Conservation (phyloP, 1,140 invertebrate species). For the Calosoma granatense region DNA sequence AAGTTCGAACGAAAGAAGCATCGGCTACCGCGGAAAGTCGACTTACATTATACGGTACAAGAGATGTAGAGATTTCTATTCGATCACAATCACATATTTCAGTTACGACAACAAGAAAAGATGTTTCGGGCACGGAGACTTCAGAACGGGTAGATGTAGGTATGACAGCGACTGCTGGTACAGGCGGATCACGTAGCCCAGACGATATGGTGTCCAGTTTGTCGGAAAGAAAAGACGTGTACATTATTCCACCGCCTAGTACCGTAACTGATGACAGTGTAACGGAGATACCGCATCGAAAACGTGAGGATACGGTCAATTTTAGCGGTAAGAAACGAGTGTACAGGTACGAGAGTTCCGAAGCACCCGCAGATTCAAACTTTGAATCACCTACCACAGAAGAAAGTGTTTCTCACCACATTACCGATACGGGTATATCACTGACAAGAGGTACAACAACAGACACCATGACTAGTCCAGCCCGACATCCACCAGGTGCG, state of each 20-base stretch:
- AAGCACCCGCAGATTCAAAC: conserved; percentile 26
- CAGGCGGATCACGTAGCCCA: conserved; percentile 15
- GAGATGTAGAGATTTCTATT: conserved; percentile 42
- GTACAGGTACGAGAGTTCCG: conserved; percentile 35
- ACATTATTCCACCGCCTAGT: conserved; percentile 30
- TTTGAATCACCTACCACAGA: conserved; percentile 36
- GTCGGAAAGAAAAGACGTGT: conserved; percentile 21
- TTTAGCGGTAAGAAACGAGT: conserved; percentile 39
- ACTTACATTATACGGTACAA: conserved; percentile 36
- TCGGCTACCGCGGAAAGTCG: conserved; percentile 39
- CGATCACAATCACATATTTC: conserved; percentile 41
- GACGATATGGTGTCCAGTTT: conserved; percentile 7
- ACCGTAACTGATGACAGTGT: conserved; percentile 18
- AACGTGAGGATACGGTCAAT: conserved; percentile 39
- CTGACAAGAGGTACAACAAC: conserved; percentile 37
- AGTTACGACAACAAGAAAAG: conserved; percentile 33
- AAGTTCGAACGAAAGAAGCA: conserved; percentile 39
- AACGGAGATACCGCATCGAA: conserved; percentile 27
- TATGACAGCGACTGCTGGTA: conserved; percentile 29
- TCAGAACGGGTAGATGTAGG: conserved; percentile 37
- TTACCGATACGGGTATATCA: conserved; percentile 42
- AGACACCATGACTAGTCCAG: conserved; percentile 38
- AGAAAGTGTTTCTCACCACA: conserved; percentile 39
- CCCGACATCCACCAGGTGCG: conserved; percentile 27
- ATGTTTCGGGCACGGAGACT: conserved; percentile 34